Base-by-base conservation (phyloP, 2,113 vertebrate species). In the Macroglossus sobrinus region DNA sequence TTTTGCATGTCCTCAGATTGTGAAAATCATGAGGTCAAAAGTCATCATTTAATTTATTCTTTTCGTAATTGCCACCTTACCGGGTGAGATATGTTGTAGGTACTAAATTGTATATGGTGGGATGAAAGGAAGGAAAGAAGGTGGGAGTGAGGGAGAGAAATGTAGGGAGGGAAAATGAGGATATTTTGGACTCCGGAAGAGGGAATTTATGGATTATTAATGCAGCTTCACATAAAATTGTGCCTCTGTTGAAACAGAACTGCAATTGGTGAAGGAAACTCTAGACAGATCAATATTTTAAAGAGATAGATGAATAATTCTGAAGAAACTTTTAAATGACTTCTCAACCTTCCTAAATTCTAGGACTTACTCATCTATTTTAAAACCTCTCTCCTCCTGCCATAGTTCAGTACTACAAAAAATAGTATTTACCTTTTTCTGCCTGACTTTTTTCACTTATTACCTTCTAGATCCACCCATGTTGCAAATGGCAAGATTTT, bases 211-310 rank as follows among this genome's bases (percentile, higher is more conserved):
- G 35, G 57, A 45, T 96, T 90, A 81, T 91, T 87, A 78, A 92
- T 53, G 30, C 30, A 61, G 33, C 16, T 53, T 5, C 33, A 28
- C 28, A 35, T 50, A 53, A 81, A 93, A 47, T 13, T 10, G 2
- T 50, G 40, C 18, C 47, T 95, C 68, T 74, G n/a, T 38, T 89
- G 84, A 92, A 96, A 89, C 55, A 91, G 75, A 91, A 53, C 40
- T 75, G 21, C 45, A 69, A 35, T 57, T 88, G 92, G 81, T 79
- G 75, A 74, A 95, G 55, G 66, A 55, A 85, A 95, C 21, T 78
- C 71, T 63, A 90, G 71, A 76, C 26, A 69, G 81, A 97, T 97
- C 96, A 97, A 95, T 98, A 94, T 97, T 97, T 98, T 95, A 94
- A 96, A 87, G 57, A 66, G 63, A 59, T 55, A 63, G 68, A 92